A percentile compares a stretch with the other conserved stretches of the same genome.
phyloP scores from a whole-genome alignment of 2,888 invertebrate species.

The Drosophila nigricruria region DNA sequence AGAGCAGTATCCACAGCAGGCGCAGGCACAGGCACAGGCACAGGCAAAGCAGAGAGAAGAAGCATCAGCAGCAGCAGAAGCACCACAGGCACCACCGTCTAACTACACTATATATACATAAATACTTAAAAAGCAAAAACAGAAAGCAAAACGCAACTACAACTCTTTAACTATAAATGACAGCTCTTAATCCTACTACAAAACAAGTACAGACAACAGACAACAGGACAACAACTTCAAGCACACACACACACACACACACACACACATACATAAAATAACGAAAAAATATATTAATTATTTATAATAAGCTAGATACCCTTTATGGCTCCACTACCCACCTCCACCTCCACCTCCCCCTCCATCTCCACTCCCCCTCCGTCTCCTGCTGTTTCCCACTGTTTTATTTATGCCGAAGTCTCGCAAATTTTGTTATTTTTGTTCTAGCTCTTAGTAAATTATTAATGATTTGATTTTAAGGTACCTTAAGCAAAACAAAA shows the following conservation, averaged over 20 bases:
- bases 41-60: slow-evolving; percentile 25
- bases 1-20: slow-evolving; percentile 35
- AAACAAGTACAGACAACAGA: slow-evolving; percentile 43
- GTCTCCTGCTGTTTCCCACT: slow-evolving; percentile 47
- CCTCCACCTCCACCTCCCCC: not conserved
- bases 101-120: slow-evolving; percentile 62
- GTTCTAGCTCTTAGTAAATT: slow-evolving; percentile 79
- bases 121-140: slow-evolving; percentile 34
- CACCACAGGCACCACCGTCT: slow-evolving; percentile 68
- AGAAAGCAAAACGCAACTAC: slow-evolving; percentile 53
- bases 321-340: not conserved
- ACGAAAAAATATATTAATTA: slow-evolving; percentile 60
- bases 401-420: slow-evolving; percentile 66
- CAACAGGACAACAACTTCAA: slow-evolving; percentile 35
- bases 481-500: slow-evolving; percentile 59
- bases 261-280: too few relatives aligned
- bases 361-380: not conserved
- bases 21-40: not conserved
- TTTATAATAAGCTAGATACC: slow-evolving; percentile 70
- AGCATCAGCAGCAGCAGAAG: slow-evolving; percentile 9
- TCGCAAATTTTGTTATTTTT: slow-evolving; percentile 75
- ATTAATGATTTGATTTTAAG: slow-evolving; percentile 71
- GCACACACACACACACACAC: slow-evolving; percentile 42
- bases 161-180: slow-evolving; percentile 76
- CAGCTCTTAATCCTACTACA: slow-evolving; percentile 76